phyloP scores from a whole-genome alignment of 2,113 vertebrate genomes.

The human (Homo sapiens) region DNA sequence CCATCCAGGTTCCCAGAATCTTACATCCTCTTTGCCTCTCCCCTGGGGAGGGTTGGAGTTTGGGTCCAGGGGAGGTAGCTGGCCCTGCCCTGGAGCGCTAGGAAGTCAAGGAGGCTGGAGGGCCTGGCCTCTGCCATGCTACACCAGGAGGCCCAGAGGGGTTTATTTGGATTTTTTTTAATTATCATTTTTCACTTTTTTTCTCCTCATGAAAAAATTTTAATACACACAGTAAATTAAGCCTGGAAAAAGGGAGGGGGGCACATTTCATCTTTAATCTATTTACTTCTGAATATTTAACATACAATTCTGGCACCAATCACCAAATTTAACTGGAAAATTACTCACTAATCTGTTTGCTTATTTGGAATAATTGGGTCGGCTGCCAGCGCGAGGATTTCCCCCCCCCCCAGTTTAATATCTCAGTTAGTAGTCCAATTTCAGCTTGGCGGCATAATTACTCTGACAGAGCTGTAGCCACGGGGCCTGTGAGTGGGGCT shows the following conservation, averaged over 20 bases:
- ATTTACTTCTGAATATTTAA: constrained; percentile 98
- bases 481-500: constrained; percentile 98
- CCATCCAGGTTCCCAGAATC: neutral
- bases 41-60: neutral
- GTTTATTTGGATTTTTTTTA: constrained; percentile 78
- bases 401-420: constrained; percentile 94
- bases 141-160: constrained; percentile 56
- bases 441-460: constrained; percentile 99
- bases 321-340: constrained; percentile 98
- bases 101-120: neutral
- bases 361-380: constrained; percentile 99
- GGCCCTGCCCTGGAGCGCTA: neutral
- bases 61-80: neutral
- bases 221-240: constrained; percentile 91
- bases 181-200: constrained; percentile 79
- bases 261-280: constrained; percentile 94
- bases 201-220: constrained; percentile 85
- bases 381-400: constrained; percentile 97
- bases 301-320: constrained; percentile 95
- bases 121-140: constrained; percentile 1
- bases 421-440: constrained; percentile 99
- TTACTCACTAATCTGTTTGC: constrained; percentile 99
- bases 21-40: neutral
- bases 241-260: constrained; percentile 83
- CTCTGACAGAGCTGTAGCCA: constrained; percentile 99